Conservation (phyloP, 2,888 invertebrate genomes). For the Erebia aethiops region DNA sequence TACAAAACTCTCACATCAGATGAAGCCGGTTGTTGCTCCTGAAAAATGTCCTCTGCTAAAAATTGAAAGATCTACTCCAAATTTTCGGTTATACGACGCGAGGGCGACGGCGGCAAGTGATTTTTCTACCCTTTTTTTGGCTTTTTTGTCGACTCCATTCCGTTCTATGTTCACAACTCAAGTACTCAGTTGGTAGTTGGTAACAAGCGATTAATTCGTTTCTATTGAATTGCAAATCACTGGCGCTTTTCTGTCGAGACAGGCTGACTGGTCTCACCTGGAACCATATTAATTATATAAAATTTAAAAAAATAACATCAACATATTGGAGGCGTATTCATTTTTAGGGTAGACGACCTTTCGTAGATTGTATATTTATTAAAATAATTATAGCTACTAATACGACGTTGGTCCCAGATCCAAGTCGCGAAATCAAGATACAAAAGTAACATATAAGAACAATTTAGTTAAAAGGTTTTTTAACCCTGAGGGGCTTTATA, state of each 20-base stretch:
- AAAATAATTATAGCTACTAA: neutral
- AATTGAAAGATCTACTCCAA: conserved; percentile 25
- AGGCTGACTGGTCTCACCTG: neutral
- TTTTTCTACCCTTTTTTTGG: neutral
- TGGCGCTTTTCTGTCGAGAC: conserved; percentile 5
- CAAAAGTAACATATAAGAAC: conserved; percentile 8
- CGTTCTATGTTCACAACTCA: conserved; percentile 14
- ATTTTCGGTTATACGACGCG: conserved; percentile 25
- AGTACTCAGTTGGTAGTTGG: conserved; percentile 36
- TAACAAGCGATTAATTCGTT: conserved; percentile 48
- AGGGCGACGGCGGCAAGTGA: neutral
- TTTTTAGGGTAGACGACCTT: too few relatives aligned
- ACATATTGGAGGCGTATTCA: too few relatives aligned
- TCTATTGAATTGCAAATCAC: conserved; percentile 47
- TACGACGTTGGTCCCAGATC: neutral
- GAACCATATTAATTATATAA: neutral
- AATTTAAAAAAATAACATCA: too few relatives aligned
- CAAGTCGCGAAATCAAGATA: neutral
- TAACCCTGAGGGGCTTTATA: conserved; percentile 6
- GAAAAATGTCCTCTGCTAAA: conserved; percentile 20
- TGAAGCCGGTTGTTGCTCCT: neutral
- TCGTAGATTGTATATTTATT: neutral
- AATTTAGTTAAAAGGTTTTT: conserved; percentile 5
- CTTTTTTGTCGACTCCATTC: conserved; percentile 20
- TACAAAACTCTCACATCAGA: conserved; percentile 7